These are phyloP conservation scores for Eupithecia dodoneata DNA, from an alignment of 2,888 invertebrate genomes.

Conservation along the genomic window DNA sequence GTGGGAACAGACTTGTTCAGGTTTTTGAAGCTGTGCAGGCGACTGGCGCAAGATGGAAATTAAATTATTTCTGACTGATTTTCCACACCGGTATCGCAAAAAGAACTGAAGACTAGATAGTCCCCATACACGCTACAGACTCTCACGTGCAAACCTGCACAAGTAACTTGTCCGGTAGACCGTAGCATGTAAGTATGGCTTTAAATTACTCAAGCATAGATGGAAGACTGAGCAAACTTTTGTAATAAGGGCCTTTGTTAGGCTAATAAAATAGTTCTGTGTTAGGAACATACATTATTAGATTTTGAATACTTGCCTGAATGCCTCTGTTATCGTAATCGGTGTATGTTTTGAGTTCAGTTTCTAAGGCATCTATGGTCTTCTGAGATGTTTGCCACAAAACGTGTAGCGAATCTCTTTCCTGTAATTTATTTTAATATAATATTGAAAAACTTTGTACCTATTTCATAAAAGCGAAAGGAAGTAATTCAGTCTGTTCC, in stretches of 20 bases:
- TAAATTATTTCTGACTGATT: no score
- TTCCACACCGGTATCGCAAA: no score
- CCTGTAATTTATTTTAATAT: conserved; percentile 63
- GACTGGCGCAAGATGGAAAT: no score
- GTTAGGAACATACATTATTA: background rate
- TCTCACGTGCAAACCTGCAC: no score
- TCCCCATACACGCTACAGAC: no score
- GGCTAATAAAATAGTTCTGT: background rate
- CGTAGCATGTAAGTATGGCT: no score
- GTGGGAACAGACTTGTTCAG: no score
- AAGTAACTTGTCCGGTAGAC: no score
- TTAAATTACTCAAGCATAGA: background rate
- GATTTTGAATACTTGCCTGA: conserved; percentile 47
- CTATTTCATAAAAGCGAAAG: background rate
- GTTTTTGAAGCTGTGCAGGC: no score
- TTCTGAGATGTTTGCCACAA: conserved; percentile 88
- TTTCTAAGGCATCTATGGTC: conserved; percentile 87
- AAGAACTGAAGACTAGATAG: no score
- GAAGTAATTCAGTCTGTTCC: background rate
- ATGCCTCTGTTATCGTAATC: conserved; percentile 62
- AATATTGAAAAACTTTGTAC: background rate
- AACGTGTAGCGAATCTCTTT: conserved; percentile 86
- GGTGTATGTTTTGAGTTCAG: conserved; percentile 85
- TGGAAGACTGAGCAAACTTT: background rate
- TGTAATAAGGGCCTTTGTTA: background rate